A percentile compares a stretch with the other conserved stretches of the same genome.
These are phyloP conservation scores for Etheostoma perlongum DNA, from an alignment of 2,797 vertebrate genomes.

Conservation along the genomic window DNA sequence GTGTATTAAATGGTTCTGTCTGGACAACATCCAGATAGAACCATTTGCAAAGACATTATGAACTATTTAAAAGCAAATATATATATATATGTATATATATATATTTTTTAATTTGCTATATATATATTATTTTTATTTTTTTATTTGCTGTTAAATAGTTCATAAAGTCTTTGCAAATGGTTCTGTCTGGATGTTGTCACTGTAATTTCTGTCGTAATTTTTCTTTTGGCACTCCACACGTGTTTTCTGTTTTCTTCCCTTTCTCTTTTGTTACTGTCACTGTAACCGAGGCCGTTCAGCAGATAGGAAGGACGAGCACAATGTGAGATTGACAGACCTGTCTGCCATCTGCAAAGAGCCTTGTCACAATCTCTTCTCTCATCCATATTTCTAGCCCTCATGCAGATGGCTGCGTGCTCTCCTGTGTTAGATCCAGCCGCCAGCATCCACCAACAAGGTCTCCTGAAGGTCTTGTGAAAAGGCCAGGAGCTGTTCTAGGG, in stretches of 20 bases:
- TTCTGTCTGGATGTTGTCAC: slow-evolving; percentile 14
- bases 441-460: slow-evolving; percentile 46
- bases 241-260: not conserved
- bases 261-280: slow-evolving; percentile 11
- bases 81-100: no score
- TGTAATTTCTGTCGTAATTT: slow-evolving; percentile 24
- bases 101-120: no score
- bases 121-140: no score
- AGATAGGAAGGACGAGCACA: slow-evolving; percentile 31
- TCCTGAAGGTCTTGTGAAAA: slow-evolving; percentile 42
- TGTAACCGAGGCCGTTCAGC: slow-evolving; percentile 27
- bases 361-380: slow-evolving; percentile 63
- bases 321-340: slow-evolving; percentile 51
- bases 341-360: slow-evolving; percentile 52
- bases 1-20: no score
- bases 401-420: slow-evolving; percentile 40
- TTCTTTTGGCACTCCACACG: not conserved
- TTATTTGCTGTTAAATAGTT: not conserved
- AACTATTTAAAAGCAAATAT: no score
- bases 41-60: no score
- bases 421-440: slow-evolving; percentile 23
- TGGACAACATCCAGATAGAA: no score
- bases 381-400: slow-evolving; percentile 56
- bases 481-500: slow-evolving; percentile 15
- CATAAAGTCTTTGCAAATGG: slow-evolving; percentile 1